Percentiles rank a stretch among this genome's conserved stretches.
Conservation (phyloP, 2,797 vertebrate genomes). For the Meriones psammophilus region DNA sequence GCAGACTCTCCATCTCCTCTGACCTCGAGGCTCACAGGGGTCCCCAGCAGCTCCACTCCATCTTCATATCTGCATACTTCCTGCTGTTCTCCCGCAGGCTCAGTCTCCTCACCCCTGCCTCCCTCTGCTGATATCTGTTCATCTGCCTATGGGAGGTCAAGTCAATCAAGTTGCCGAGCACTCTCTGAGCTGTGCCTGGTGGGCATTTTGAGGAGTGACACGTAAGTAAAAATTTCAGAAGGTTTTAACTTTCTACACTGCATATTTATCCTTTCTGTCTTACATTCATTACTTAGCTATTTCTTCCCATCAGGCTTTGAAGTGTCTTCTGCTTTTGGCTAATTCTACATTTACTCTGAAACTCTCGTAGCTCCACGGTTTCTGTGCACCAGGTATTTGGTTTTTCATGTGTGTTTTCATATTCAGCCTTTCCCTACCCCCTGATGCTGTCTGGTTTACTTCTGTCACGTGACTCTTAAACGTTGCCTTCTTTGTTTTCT, state of each 20-base stretch:
- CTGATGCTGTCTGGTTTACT: not conserved
- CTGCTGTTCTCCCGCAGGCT: not conserved
- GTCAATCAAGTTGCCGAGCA: not conserved
- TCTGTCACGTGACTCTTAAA: not conserved
- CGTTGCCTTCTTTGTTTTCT: constrained; percentile 2
- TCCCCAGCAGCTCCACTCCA: not conserved
- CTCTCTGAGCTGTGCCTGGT: not conserved
- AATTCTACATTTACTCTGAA: not conserved
- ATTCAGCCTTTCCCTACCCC: not conserved
- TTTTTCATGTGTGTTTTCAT: not conserved
- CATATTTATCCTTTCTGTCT: not conserved
- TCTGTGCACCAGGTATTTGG: not conserved
- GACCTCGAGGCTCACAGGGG: not conserved
- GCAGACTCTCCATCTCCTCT: not conserved
- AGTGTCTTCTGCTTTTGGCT: constrained; percentile 13
- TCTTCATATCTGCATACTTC: not conserved
- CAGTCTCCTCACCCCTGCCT: not conserved
- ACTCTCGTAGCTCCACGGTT: not conserved
- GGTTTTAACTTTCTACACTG: constrained; percentile 15
- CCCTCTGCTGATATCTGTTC: not conserved
- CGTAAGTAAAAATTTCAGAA: not conserved
- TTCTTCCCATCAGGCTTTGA: not conserved
- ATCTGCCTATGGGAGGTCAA: not conserved
- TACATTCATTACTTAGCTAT: not conserved
- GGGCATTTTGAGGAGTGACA: constrained; percentile 32